Percentiles rank a stretch among this genome's conserved stretches.
phyloP scores from a whole-genome alignment of 2,888 invertebrate species.

The Pyrrhia umbra region DNA sequence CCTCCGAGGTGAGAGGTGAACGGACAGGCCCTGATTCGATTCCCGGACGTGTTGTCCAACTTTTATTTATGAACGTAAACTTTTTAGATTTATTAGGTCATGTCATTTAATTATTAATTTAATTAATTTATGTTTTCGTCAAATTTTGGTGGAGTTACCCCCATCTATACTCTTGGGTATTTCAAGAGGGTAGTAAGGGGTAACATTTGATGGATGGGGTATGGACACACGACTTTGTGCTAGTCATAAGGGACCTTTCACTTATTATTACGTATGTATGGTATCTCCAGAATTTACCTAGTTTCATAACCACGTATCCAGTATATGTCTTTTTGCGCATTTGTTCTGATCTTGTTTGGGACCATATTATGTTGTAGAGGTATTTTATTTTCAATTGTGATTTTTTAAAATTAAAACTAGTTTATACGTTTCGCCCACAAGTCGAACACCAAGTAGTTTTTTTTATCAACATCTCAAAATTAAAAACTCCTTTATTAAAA shows the following conservation, averaged over 20 bases:
- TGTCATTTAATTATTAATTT: slow-evolving; percentile 49
- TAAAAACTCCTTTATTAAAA: no score
- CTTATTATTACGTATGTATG: not conserved
- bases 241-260: not conserved
- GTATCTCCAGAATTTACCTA: not conserved
- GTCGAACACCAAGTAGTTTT: no score
- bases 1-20: slow-evolving; percentile 63
- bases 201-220: slow-evolving; percentile 45
- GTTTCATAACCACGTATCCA: no score
- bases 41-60: slow-evolving; percentile 59
- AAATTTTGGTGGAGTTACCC: slow-evolving; percentile 13
- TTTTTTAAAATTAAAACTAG: no score
- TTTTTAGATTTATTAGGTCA: slow-evolving; percentile 54
- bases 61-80: slow-evolving; percentile 58
- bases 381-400: no score
- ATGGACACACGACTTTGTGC: slow-evolving; percentile 34
- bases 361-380: no score
- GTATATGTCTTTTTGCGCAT: no score
- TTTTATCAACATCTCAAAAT: no score
- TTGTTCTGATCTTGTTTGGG: no score
- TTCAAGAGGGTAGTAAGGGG: slow-evolving; percentile 31
- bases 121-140: slow-evolving; percentile 44
- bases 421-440: no score
- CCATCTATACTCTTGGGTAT: slow-evolving; percentile 28
- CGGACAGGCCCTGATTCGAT: slow-evolving; percentile 62